Evolutionary conservation across 1,140 invertebrate species (phyloP), one percentile per base, ranked within the genome.

Genomic region (Dufourea novaeangliae): DNA sequence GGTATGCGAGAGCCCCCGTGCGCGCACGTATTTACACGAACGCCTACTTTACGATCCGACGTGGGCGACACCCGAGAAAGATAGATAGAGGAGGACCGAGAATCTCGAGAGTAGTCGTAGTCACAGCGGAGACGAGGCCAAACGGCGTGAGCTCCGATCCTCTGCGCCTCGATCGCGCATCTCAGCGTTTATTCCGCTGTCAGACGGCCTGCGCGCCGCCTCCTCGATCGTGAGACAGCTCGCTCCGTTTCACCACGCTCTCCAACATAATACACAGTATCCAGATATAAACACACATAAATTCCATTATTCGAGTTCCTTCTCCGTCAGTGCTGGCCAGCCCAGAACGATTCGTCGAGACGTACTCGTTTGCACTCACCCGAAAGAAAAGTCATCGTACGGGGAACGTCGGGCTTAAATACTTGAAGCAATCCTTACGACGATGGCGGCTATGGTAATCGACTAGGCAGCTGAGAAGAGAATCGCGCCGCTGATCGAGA

Each of bases 131-230:
- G 41, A 46, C n/a, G n/a, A n/a, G n/a, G n/a, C n/a, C 39, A n/a
- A n/a, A n/a, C n/a, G n/a, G n/a, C 54, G 52, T 27, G 52, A 54
- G 20, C 5, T 10, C 22, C n/a, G n/a, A n/a, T n/a, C n/a, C n/a
- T n/a, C n/a, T n/a, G n/a, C n/a, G 41, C 74, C 56, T 27, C 29
- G 34, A 41, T 77, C 44, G 74, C 74, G 74, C 74, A 71, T 71
- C 67, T 77, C 22, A 25, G 6, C 17, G 56, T 57, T 39, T 71
- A 34, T 41, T 71, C 56, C 32, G 56, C 67, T 77, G 74, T 77
- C 74, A 77, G 44, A 71, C 37, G 67, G 41, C 22, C n/a, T 62
- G 32, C 67, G 67, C 66, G 67, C 67, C 67, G 66, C 22, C 44
- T 52, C 66, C 39, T 54, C 17, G 29, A 39, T 22, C 57, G 50